Evolutionary conservation across 1,140 invertebrate species (phyloP), one percentile per base, ranked within the genome.

Genomic region (Trichonephila clavata): DNA sequence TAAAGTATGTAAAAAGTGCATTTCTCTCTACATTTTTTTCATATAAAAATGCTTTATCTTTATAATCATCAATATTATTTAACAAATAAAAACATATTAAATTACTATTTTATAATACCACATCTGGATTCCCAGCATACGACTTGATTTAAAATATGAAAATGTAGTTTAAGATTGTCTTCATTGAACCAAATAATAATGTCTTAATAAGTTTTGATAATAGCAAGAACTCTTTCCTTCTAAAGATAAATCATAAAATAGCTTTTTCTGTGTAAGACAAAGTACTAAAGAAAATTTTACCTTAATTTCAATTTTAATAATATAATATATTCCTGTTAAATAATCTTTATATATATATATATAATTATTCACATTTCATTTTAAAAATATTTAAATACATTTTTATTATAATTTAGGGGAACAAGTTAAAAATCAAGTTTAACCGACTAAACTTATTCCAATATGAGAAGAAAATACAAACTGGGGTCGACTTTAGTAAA

Each of bases 391-490:
- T n/a, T n/a, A 27, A 90, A 90, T 80, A 13, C 10, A 60, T 32
- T 90, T 80, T 90, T 32, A 60, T 90, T 90, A 60, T 90, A 80
- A 90, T 90, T 60, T 90, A 90, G 88, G 88, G 80, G 59, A 27
- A 20, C 43, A 57, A 80, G 32, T 39, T 39, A 39, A 39, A 39
- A 39, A 39, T 39, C 32, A 39, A 39, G 84, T 18, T 88, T 61
- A 60, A 57, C 27, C 24, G n/a, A 68, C 60, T 65, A 88, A 88
- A 65, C 86, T 32, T 68, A 65, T 18, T 39, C 60, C 50, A 27
- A 57, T 65, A 88, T 39, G 39, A 71, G 68, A 24, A 71, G 68
- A 24, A 32, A 71, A 27, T 71, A 27, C 68, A 27, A 71, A 71
- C 24, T 6, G 24, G 27, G 24, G 68, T 13, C n/a, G 27, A 24